Conservation (phyloP, 2,888 invertebrate species). For the Erannis defoliaria region DNA sequence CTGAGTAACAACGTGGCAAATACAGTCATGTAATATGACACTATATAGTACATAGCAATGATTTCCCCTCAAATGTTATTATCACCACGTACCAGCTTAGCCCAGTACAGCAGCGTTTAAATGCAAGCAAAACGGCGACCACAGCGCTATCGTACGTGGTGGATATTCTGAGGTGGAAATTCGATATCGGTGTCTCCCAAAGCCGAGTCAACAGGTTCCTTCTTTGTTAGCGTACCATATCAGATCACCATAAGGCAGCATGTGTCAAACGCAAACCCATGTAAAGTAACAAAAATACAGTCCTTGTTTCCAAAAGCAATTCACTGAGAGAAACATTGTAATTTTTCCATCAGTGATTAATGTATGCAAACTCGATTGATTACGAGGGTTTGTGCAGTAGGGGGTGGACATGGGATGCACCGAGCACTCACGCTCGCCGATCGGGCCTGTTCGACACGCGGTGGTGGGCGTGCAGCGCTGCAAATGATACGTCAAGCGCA, state of each 20-base stretch:
- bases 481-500: conserved; percentile 80
- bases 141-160: too few relatives aligned
- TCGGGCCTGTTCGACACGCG: conserved; percentile 4
- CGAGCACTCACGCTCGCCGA: conserved; percentile 14
- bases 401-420: conserved; percentile 32
- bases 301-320: neutral
- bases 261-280: too few relatives aligned
- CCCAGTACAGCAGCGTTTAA: too few relatives aligned
- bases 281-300: neutral
- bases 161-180: too few relatives aligned
- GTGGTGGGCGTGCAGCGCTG: conserved; percentile 73
- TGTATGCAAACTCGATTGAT: conserved; percentile 35
- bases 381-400: conserved; percentile 15
- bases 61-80: neutral
- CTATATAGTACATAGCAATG: neutral
- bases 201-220: too few relatives aligned
- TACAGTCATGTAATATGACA: neutral
- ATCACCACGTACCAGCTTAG: neutral
- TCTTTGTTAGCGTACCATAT: too few relatives aligned
- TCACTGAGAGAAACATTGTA: conserved; percentile 5
- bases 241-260: neutral
- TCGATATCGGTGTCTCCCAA: too few relatives aligned
- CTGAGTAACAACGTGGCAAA: too few relatives aligned
- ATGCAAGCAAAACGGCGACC: too few relatives aligned
- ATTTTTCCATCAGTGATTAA: conserved; percentile 25